Evolutionary conservation across 30 jellyfish, hydroid and myxozoan species (phyloP), one percentile per base, ranked within the genome.

Genomic region (Aurelia sp.): DNA sequence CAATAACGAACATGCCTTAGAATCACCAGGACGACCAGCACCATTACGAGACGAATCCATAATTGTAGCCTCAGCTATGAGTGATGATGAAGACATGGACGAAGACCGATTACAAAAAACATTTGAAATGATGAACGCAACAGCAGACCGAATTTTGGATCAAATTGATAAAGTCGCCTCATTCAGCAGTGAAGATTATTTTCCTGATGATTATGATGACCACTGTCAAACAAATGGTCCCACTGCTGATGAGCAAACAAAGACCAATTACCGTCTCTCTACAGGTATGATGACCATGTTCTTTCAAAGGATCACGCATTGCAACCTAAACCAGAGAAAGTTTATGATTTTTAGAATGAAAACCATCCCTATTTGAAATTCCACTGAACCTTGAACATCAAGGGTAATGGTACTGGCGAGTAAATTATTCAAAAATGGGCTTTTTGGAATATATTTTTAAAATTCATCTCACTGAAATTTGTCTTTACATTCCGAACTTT

Each of bases 121-220:
- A 6, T 82, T 70, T 55, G 85, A 82, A 52, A 64, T 70, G 84
- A 70, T 70, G 16, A 82, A 82, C 50, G 85, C 92, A 17, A 81
- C 91, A 51, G 91, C 91, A 20, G 91, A 81, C 70, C 75, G 91
- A 50, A 81, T 81, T 33, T 69, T 81, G 61, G 91, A 81, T 58
- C 91, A 81, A 58, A 51, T 81, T 12, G 91, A 81, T 60, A 69
- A 58, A 71, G 85, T 82, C 61, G 85, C 79, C 53, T 82, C 85
- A 3, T 71, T 69, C 48, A 55, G 72, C 55, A 78, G 53, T 10
- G 89, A 78, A 21, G 89, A 63, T 47, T 69, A 52, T 58, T 75
- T 27, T 33, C 37, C 52, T 22, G 75, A 52, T 75, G 86, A 52
- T n/a, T 59, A 30, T 57, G 61, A 59, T 22, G 52, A 40, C 11